Evolutionary conservation across 2,888 invertebrate genomes (phyloP), one percentile per base, ranked within the genome.

Genomic region (Tricholauxania praeusta): DNA sequence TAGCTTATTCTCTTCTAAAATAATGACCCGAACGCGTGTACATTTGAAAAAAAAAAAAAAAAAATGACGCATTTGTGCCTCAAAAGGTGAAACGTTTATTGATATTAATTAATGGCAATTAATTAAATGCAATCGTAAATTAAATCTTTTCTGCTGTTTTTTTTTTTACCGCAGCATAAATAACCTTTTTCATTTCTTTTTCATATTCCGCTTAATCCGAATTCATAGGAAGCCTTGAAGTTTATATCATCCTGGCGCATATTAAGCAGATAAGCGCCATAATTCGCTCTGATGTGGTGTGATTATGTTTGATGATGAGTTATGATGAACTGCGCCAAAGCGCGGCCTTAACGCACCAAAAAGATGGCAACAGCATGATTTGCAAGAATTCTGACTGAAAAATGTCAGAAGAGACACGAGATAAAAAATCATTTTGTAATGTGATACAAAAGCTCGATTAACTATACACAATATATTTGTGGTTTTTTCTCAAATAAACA

Each of bases 111-210:
- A 82, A 82, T 79, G 71, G 82, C 82, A 81, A 82, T 82, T 82
- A 82, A 82, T 82, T 82, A 82, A 79, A 81, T 80, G 81, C 80
- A 80, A 82, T 82, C 83, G 80, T 82, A 82, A 82, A 82, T 82
- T 81, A 82, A 82, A 82, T 81, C 81, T 78, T 76, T 79, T 78
- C 48, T 55, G 7, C 8, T 17, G 12, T 49, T 51, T 47, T 22
- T 57, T 47, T 39, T 47, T 39, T 39, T 39, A 10, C 39, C 39
- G 39, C 39, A 39, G 39, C 39, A 39, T 10, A 39, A 39, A 39
- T 39, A 39, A 39, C 39, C 39, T 39, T 39, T 39, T 39, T 39
- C 10, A 39, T 4, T 39, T 39, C 10, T 39, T 39, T 10, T 10
- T 39, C 10, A 10, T 10, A 10, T 39, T 39, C 10, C 39, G 39